phyloP scores from a whole-genome alignment of 37 sponge, comb jelly and placozoan species.

The Eunapius fragilis region DNA sequence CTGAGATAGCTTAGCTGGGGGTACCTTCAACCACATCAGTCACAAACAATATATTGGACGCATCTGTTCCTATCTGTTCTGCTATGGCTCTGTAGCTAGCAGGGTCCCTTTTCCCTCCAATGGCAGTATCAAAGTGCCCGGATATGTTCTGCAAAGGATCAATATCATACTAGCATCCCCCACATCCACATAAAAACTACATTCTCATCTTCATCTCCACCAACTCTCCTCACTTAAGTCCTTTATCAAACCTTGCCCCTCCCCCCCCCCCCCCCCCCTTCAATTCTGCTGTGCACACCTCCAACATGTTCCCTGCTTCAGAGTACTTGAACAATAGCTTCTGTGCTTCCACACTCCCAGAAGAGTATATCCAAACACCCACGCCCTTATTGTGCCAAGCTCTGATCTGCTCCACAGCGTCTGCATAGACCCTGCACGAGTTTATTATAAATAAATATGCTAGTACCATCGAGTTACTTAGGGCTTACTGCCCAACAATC shows the following conservation, averaged over 20 bases:
- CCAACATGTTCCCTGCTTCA: slow-evolving; percentile 16
- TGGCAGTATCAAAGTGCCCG: slow-evolving; percentile 30
- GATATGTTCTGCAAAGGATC: neutral
- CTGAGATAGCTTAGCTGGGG: neutral
- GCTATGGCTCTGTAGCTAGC: slow-evolving; percentile 14
- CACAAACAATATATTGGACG: neutral
- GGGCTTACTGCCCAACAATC: slow-evolving; percentile 14
- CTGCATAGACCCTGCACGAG: slow-evolving; percentile 11
- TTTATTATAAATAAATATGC: too few species aligned
- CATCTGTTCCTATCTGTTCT: slow-evolving; percentile 1
- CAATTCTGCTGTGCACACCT: slow-evolving; percentile 4
- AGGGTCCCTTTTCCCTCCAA: slow-evolving; percentile 21
- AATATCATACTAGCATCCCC: neutral
- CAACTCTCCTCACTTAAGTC: too few species aligned
- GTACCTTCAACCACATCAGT: slow-evolving; percentile 24
- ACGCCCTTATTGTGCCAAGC: slow-evolving; percentile 1
- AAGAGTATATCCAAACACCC: slow-evolving; percentile 22
- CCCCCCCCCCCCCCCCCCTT: too few species aligned
- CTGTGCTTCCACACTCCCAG: slow-evolving; percentile 40
- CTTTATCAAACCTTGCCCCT: too few species aligned
- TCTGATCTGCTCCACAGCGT: slow-evolving; percentile 4
- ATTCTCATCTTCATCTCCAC: neutral
- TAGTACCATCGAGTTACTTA: too few species aligned
- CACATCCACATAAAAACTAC: neutral
- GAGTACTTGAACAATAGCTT: slow-evolving; percentile 20